A percentile compares a stretch with the other conserved stretches of the same genome.
Conservation (phyloP, 2,113 vertebrate species). For the Struthidea cinerea region DNA sequence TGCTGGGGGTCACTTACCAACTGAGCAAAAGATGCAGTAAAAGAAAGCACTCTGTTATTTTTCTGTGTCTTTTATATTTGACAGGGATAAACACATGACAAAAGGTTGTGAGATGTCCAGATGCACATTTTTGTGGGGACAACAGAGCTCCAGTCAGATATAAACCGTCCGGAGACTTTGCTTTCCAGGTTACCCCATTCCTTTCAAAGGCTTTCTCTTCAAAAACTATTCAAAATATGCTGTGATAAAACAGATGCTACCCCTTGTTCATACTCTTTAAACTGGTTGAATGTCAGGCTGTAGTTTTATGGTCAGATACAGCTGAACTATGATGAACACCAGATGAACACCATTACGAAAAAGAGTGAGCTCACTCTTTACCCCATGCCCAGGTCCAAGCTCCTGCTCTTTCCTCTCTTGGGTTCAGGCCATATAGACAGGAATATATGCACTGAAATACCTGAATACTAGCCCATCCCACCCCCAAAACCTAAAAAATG, state of each 20-base stretch:
- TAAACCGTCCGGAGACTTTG: background rate
- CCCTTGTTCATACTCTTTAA: background rate
- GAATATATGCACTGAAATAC: background rate
- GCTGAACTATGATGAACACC: background rate
- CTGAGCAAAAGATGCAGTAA: background rate
- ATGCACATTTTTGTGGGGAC: background rate
- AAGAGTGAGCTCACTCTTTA: background rate
- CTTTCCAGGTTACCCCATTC: background rate
- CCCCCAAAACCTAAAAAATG: accelerated
- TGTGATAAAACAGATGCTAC: background rate
- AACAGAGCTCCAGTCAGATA: background rate
- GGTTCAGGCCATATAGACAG: background rate
- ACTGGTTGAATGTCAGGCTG: background rate
- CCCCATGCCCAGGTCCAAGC: accelerated
- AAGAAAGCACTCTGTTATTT: background rate
- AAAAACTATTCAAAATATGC: background rate
- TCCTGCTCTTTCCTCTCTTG: background rate
- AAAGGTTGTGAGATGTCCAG: background rate
- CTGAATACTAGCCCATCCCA: background rate
- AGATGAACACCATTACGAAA: background rate
- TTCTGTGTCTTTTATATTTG: background rate
- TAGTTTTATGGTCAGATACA: background rate
- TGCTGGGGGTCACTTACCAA: background rate
- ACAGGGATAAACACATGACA: background rate
- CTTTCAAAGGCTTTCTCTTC: background rate